phyloP scores from a whole-genome alignment of 2,113 vertebrate species.

The Pseudonaja textilis region DNA sequence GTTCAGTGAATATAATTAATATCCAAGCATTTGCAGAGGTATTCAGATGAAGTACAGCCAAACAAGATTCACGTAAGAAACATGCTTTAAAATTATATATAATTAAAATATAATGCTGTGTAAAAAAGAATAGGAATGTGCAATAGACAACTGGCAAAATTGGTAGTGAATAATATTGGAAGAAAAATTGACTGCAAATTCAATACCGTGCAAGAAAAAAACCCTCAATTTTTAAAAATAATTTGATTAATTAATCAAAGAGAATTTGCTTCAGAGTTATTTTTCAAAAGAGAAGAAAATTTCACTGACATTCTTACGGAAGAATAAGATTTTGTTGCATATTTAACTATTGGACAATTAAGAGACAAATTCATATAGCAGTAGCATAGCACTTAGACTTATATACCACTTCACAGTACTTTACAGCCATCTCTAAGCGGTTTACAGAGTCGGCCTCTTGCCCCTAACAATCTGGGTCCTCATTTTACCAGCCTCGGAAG shows the following conservation, averaged over 20 bases:
- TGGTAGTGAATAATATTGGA: not conserved
- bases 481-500: no score
- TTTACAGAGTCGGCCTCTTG: no score
- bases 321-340: not conserved
- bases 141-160: not conserved
- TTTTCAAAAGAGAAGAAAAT: not conserved
- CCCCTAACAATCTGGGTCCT: no score
- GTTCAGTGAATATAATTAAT: not conserved
- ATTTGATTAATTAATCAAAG: not conserved
- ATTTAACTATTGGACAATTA: not conserved
- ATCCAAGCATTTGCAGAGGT: not conserved
- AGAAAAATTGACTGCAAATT: not conserved
- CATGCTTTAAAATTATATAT: not conserved
- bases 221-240: not conserved
- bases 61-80: not conserved
- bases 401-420: no score
- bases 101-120: not conserved
- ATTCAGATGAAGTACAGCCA: not conserved
- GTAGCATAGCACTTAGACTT: no score
- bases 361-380: not conserved
- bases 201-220: not conserved
- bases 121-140: not conserved
- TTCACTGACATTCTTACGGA: not conserved
- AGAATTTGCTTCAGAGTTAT: not conserved
- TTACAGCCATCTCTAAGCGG: no score